Evolutionary conservation across 2,888 invertebrate genomes (phyloP).

Genomic region (Apamea crenata): DNA sequence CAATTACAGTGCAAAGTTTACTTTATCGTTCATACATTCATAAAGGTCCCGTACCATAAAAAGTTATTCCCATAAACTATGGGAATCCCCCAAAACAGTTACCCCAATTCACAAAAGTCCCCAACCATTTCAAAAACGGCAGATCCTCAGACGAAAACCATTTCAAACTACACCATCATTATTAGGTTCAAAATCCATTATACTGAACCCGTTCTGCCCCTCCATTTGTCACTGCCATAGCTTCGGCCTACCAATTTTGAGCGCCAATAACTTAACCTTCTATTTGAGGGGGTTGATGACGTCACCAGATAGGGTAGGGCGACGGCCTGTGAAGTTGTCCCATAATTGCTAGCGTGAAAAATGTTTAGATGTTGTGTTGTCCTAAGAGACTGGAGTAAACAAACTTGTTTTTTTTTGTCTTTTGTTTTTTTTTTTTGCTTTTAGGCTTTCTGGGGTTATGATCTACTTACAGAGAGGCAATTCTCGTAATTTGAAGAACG

Average conservation of each 20-base stretch:
- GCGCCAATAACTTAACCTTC: conserved; percentile 68
- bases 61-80: neutral
- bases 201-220: conserved; percentile 44
- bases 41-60: neutral
- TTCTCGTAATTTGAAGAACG: no score
- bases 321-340: conserved; percentile 35
- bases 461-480: no score
- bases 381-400: neutral
- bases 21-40: neutral
- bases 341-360: conserved; percentile 41
- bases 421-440: neutral
- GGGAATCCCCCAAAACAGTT: neutral
- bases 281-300: conserved; percentile 52
- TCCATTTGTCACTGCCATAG: conserved; percentile 67
- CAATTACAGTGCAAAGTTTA: neutral
- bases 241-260: conserved; percentile 69
- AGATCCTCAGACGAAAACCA: conserved; percentile 16
- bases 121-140: conserved; percentile 18
- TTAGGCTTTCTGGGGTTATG: neutral
- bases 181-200: conserved; percentile 52
- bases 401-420: no score
- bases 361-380: conserved; percentile 5
- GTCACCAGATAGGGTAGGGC: conserved; percentile 50
- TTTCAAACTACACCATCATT: conserved; percentile 50
- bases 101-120: neutral